Evolutionary conservation across 2,113 vertebrate species (phyloP), one percentile per base, ranked within the genome.

Genomic region (Taxidea taxus): DNA sequence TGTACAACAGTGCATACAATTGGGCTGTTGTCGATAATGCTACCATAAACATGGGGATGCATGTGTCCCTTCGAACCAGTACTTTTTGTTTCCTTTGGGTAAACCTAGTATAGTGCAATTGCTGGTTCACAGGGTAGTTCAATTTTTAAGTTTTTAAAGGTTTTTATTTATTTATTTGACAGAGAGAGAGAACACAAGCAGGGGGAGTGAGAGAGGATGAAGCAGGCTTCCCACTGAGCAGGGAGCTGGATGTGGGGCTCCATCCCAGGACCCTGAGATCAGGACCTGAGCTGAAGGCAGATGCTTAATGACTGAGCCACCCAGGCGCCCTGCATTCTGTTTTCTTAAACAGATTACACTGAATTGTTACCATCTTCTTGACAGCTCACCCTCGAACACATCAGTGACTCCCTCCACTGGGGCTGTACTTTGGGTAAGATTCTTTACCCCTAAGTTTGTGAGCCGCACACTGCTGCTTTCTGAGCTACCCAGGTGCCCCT

Each of bases 341-440:
- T 90, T 62, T 82, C 93, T 85, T 74, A 82, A 84, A 85, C 75
- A 94, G 83, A 58, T 78, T 42, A 54, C 37, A 21, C 27, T 49
- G 42, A 72, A 77, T 4, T 85, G 47, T 84, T 54, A 83, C 64
- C 2, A 31, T 64, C 47, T 87, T 83, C 25, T 51, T 49, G 74
- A 75, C 90, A 54, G 74, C 18, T 82, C 74, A 39, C 44, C 78
- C 83, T 66, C 58, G 13, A 1, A 14, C 83, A 72, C 44, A n/a
- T 29, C 56, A 44, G 8, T 31, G 39, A 31, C 8, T 20, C 13
- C 34, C 51, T 78, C 15, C 1, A 0, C 3, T 11, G 8, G 2
- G n/a, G 23, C 34, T 80, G 37, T 3, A n/a, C 44, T 23, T 12
- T 75, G 64, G 64, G n/a, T n/a, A 23, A 56, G 31, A 51, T 29